Evolutionary conservation across 2,797 vertebrate genomes (phyloP), one percentile per base, ranked within the genome.

Genomic region (Steatocranus sp.): DNA sequence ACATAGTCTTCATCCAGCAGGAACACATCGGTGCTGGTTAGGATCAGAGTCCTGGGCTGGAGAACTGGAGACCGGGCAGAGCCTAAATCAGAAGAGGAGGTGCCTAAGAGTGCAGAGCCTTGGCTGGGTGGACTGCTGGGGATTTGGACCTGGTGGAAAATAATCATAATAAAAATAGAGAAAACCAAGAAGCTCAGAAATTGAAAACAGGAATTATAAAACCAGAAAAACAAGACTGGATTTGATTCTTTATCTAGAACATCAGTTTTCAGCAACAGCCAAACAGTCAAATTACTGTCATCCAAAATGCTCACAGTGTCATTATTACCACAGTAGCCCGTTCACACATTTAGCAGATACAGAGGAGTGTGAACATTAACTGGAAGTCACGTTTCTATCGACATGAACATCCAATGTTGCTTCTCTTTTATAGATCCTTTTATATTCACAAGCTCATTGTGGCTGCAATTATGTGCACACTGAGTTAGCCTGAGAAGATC

Each of bases 1-100:
- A 99, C 94, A 27, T 98, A 98, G 95, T 99, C 98, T 92, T 99
- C 98, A 4, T 99, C 97, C 90, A 99, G 92, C 17, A 99, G 96
- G 84, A 99, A 99, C 76, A 99, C 89, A 61, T 99, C 97, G 0
- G 97, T 96, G 80, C 97, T 97, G 78, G 98, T 99, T 86, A 99
- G 92, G 83, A 99, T 96, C 30, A 99, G 94, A 2, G 98, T 99
- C 88, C 98, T 97, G 79, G 98, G 97, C 41, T 97, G 96, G 82
- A 99, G 96, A 0, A 93, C 85, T 7, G 94, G 93, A 4, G 93
- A 84, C 7, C 9, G 3, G 11, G 78, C 53, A 76, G 93, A 80
- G 96, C 96, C 88, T 20, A 86, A 70, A 8, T 17, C 27, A 8
- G 86, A 80, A 70, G 70, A 2, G 32, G 77, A 91, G 1, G 96